phyloP scores from a whole-genome alignment of 92 coral and sea anemone species.

The Paragorgia papillata region DNA sequence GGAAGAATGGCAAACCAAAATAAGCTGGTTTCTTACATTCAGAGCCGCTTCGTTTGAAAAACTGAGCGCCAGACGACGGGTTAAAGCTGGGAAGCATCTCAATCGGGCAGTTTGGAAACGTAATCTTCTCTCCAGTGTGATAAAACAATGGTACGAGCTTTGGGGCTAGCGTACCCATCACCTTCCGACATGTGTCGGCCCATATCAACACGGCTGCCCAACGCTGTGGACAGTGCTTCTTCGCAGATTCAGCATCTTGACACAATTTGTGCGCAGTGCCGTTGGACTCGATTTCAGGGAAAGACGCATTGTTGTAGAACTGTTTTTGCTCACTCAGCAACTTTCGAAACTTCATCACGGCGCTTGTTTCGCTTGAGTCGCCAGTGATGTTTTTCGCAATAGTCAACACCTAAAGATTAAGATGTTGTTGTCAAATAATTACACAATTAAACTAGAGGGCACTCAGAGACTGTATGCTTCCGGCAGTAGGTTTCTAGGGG shows the following conservation, averaged over 20 bases:
- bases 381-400: constrained; percentile 75
- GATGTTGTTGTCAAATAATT: too few species aligned
- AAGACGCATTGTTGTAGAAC: constrained; percentile 81
- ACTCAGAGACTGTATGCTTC: too few species aligned
- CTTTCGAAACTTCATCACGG: constrained; percentile 62
- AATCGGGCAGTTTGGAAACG: constrained; percentile 88
- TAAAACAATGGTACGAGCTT: constrained; percentile 73
- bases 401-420: too few species aligned
- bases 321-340: constrained; percentile 56
- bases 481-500: too few species aligned
- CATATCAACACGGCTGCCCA: constrained; percentile 51
- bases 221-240: constrained; percentile 72
- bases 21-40: constrained; percentile 60
- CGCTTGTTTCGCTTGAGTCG: constrained; percentile 58
- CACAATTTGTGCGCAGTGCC: constrained; percentile 73
- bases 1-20: constrained; percentile 87
- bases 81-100: constrained; percentile 87
- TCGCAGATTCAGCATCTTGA: constrained; percentile 61
- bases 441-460: too few species aligned
- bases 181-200: constrained; percentile 66
- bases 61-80: constrained; percentile 93
- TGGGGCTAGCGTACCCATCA: constrained; percentile 81
- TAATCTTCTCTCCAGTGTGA: constrained; percentile 73
- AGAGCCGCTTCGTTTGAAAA: constrained; percentile 48
- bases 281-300: constrained; percentile 85